phyloP scores from a whole-genome alignment of 1,140 invertebrate species.

The Monochamus saltuarius region DNA sequence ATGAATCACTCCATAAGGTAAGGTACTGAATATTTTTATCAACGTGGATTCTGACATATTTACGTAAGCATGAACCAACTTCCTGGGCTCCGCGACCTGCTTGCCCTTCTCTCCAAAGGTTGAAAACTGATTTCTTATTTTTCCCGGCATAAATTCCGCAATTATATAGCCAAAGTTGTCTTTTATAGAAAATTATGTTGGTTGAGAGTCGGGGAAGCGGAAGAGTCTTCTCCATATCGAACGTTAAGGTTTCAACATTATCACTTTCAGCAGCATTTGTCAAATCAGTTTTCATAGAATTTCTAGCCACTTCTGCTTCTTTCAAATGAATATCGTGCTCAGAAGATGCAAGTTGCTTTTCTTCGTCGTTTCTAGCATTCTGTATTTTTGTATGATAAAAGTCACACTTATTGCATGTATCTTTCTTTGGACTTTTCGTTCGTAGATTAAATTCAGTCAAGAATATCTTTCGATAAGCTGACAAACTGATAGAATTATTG shows the following conservation, averaged over 20 bases:
- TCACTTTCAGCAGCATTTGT: conserved; percentile 22
- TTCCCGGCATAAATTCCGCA: no score
- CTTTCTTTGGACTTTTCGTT: conserved; percentile 22
- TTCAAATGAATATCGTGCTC: conserved; percentile 21
- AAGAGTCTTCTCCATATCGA: conserved; percentile 49
- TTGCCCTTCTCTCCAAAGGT: conserved; percentile 45
- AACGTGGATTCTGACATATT: conserved; percentile 38
- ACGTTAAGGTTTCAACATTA: conserved; percentile 33
- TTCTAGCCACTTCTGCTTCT: conserved; percentile 13
- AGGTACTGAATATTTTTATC: conserved; percentile 30
- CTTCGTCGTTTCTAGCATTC: conserved; percentile 4
- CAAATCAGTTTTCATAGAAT: conserved; percentile 18
- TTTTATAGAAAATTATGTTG: conserved; percentile 40
- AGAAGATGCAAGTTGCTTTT: not conserved
- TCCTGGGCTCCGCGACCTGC: conserved; percentile 45
- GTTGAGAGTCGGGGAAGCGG: conserved; percentile 44
- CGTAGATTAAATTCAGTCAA: conserved; percentile 18
- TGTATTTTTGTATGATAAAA: conserved; percentile 3
- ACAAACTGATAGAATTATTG: no score
- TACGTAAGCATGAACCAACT: no score
- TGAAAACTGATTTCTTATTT: conserved; percentile 35
- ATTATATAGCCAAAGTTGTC: no score
- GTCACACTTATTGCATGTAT: conserved; percentile 25
- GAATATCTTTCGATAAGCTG: no score
- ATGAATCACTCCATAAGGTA: conserved; percentile 43